Evolutionary conservation across 2,797 vertebrate genomes (phyloP).

Genomic region (Artibeus lituratus): DNA sequence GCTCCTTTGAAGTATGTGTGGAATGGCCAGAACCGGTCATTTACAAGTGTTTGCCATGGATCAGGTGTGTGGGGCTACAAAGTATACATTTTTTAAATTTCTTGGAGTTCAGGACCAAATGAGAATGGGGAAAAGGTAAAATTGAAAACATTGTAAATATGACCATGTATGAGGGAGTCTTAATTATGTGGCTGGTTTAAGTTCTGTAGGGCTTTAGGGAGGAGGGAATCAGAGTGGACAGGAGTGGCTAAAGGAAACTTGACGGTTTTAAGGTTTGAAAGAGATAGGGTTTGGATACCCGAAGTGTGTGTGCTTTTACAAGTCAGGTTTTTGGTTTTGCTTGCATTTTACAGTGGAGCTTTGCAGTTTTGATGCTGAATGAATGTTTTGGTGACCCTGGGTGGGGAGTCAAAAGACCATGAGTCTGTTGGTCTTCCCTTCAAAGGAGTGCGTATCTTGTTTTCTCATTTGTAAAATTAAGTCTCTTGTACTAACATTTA

Average conservation of each 20-base stretch:
- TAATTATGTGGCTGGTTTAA: not conserved
- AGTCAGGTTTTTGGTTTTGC: not conserved
- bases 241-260: not conserved
- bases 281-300: not conserved
- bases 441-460: not conserved
- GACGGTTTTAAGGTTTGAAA: not conserved
- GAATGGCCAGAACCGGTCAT: not conserved
- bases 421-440: not conserved
- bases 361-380: not conserved
- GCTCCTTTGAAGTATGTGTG: not conserved
- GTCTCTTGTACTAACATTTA: not conserved
- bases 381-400: not conserved
- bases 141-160: not conserved
- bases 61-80: not conserved
- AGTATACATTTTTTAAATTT: not conserved
- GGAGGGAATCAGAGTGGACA: not conserved
- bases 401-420: not conserved
- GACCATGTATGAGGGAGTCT: not conserved
- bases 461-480: constrained; percentile 16
- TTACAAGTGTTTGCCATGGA: not conserved
- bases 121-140: not conserved
- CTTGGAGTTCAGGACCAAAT: not conserved
- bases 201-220: not conserved
- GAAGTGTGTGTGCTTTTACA: not conserved
- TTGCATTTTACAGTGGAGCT: not conserved